Conservation (phyloP, 2,113 vertebrate genomes). For the Grallaria varia region DNA sequence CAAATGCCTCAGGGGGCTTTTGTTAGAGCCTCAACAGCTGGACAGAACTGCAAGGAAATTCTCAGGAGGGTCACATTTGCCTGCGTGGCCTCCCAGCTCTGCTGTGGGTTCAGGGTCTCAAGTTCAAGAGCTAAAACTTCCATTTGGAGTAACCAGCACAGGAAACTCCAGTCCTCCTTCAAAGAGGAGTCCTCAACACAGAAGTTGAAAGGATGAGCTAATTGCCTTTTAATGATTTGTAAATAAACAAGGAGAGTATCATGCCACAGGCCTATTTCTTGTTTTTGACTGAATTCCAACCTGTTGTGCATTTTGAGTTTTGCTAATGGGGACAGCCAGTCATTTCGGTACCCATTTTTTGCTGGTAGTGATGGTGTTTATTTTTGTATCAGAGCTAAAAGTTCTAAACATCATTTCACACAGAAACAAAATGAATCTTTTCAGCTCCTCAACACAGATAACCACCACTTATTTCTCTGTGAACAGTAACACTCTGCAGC, state of each 20-base stretch:
- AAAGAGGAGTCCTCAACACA: neutral
- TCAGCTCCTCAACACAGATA: neutral
- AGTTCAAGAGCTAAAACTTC: neutral
- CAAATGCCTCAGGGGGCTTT: neutral
- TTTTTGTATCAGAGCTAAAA: neutral
- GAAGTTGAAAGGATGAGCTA: neutral
- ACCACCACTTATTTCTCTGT: neutral
- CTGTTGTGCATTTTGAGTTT: neutral
- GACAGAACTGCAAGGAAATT: neutral
- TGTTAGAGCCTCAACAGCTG: neutral
- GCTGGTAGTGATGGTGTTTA: neutral
- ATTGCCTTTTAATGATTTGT: neutral
- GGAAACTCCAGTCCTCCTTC: neutral
- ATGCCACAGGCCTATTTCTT: neutral
- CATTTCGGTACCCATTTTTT: neutral
- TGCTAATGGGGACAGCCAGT: neutral
- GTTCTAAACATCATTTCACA: neutral
- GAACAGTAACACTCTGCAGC: neutral
- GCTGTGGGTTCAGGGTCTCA: neutral
- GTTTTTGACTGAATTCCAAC: neutral
- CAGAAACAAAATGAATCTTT: neutral
- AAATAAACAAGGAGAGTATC: neutral
- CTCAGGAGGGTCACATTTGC: neutral
- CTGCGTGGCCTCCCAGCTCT: neutral
- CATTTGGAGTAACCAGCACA: neutral